A percentile compares a stretch with the other conserved stretches of the same genome.
These are phyloP conservation scores for Hirtodrosophila trivittata DNA, from an alignment of 2,888 invertebrate genomes.

Conservation along the genomic window DNA sequence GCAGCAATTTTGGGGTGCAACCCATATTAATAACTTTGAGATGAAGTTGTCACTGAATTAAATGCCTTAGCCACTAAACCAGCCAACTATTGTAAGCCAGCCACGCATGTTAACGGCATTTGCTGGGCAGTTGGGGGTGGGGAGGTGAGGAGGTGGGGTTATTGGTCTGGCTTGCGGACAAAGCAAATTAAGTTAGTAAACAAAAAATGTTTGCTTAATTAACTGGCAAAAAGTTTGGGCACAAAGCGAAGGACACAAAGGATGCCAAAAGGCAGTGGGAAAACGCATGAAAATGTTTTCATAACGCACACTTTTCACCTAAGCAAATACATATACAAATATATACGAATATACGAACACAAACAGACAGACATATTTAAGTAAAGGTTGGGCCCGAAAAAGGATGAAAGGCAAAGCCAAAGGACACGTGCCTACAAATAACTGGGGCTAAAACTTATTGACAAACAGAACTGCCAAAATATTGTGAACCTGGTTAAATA, in stretches of 20 bases:
- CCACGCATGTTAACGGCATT: conserved; percentile 60
- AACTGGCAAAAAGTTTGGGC: conserved; percentile 75
- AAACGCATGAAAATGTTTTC: conserved; percentile 59
- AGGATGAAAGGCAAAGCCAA: neutral
- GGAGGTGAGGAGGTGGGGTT: conserved; percentile 7
- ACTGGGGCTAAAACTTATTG: conserved; percentile 39
- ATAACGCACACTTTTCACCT: conserved; percentile 69
- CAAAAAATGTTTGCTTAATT: conserved; percentile 77
- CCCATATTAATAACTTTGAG: neutral
- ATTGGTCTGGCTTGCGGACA: conserved; percentile 28
- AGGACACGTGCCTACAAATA: conserved; percentile 53
- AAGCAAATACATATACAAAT: conserved; percentile 43
- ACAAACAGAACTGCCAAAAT: conserved; percentile 44
- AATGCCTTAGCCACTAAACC: conserved; percentile 19
- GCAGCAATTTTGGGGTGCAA: neutral
- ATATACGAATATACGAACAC: too few relatives aligned
- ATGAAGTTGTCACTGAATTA: conserved; percentile 21
- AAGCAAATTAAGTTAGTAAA: conserved; percentile 66
- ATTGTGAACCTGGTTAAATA: too few relatives aligned
- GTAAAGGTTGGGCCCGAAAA: neutral
- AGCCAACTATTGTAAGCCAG: conserved; percentile 36
- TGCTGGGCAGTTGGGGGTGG: conserved; percentile 16
- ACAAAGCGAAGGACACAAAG: conserved; percentile 44
- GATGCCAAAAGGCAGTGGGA: conserved; percentile 25
- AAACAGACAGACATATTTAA: conserved; percentile 3